Evolutionary conservation across 2,797 vertebrate species (phyloP).

Genomic region (Huso huso): DNA sequence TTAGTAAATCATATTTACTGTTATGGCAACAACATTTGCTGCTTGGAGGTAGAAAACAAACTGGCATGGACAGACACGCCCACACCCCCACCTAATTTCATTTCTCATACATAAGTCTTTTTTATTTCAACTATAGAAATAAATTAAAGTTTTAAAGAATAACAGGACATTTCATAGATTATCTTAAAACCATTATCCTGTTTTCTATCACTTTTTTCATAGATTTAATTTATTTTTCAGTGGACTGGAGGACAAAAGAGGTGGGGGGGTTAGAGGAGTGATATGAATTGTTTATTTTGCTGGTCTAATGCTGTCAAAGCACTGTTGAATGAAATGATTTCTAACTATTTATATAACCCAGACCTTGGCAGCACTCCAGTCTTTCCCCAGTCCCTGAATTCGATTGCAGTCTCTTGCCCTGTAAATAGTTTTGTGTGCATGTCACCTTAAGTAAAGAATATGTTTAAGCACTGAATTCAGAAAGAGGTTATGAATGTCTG

Average conservation of each 20-base stretch:
- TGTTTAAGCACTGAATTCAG: constrained; percentile 46
- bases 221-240: constrained; percentile 21
- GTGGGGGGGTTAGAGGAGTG: constrained; percentile 18
- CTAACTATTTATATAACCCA: constrained; percentile 57
- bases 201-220: constrained; percentile 13
- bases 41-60: too few species aligned
- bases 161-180: too few species aligned
- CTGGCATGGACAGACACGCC: too few species aligned
- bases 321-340: constrained; percentile 51
- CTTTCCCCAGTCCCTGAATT: constrained; percentile 55
- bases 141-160: too few species aligned
- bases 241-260: neutral
- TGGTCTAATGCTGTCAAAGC: constrained; percentile 42
- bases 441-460: constrained; percentile 53
- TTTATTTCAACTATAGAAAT: too few species aligned
- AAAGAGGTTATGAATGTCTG: constrained; percentile 15
- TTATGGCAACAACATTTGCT: too few species aligned
- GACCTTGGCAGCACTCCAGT: constrained; percentile 58
- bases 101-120: too few species aligned
- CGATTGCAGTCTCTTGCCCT: constrained; percentile 58
- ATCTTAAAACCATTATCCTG: too few species aligned
- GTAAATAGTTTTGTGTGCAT: constrained; percentile 54
- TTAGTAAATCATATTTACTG: too few species aligned
- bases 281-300: constrained; percentile 47
- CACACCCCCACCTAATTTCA: too few species aligned